phyloP scores from a whole-genome alignment of 2,797 vertebrate species.

The Pogoniulus pusillus region DNA sequence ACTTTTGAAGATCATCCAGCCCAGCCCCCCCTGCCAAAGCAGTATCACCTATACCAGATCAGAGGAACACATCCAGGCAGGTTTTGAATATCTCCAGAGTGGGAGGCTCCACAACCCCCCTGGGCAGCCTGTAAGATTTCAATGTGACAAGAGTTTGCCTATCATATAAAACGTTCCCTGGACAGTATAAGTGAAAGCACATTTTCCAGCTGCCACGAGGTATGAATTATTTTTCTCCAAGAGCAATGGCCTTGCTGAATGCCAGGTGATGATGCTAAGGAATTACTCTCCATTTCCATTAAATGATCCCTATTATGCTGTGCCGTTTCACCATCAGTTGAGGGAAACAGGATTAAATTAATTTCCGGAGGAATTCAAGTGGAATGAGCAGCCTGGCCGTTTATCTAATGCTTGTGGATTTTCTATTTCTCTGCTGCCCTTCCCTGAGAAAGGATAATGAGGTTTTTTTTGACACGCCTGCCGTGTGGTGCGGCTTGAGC shows the following conservation, averaged over 20 bases:
- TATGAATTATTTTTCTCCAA: neutral
- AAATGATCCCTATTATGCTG: neutral
- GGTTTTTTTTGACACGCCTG: neutral
- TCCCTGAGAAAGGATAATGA: constrained; percentile 26
- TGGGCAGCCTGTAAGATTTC: no score
- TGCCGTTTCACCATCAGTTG: constrained; percentile 37
- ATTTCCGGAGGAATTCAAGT: constrained; percentile 42
- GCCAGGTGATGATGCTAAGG: neutral
- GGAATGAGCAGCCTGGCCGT: constrained; percentile 24
- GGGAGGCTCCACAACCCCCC: no score
- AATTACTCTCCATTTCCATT: constrained; percentile 26
- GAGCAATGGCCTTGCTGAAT: neutral
- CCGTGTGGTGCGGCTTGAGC: neutral
- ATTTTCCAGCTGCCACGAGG: neutral
- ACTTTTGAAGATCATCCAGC: no score
- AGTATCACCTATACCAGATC: no score
- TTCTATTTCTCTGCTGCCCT: constrained; percentile 27
- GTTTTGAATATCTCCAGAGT: no score
- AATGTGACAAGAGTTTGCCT: neutral
- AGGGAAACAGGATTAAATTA: constrained; percentile 53
- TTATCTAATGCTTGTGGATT: neutral
- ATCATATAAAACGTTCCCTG: neutral
- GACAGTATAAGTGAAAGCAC: constrained; percentile 18
- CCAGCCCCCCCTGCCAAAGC: no score
- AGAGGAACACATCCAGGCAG: no score